Conservation (phyloP, 1,140 invertebrate species). For the Aphidius gifuensis region DNA sequence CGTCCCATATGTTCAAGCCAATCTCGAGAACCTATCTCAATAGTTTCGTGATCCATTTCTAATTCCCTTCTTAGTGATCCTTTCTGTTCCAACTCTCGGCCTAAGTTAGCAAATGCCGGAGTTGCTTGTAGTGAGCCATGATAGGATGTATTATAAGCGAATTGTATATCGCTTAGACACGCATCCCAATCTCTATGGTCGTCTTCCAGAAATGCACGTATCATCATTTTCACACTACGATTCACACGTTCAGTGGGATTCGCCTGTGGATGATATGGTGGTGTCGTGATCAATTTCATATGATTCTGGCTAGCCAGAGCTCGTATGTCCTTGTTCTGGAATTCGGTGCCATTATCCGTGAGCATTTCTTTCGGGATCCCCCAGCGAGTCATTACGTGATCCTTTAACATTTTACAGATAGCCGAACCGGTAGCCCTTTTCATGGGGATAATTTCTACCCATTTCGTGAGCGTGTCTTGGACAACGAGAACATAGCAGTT, state of each 20-base stretch:
- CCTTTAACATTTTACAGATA: too few species aligned
- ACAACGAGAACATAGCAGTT: too few species aligned
- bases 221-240: slow-evolving; percentile 42
- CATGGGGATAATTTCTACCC: too few species aligned
- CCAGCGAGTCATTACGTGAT: slow-evolving; percentile 21
- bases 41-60: not conserved
- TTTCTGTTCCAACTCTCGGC: too few species aligned
- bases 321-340: slow-evolving; percentile 24
- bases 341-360: slow-evolving; percentile 50
- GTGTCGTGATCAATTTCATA: slow-evolving; percentile 37
- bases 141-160: slow-evolving; percentile 27
- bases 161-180: slow-evolving; percentile 33
- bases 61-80: not conserved
- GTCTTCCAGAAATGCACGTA: slow-evolving; percentile 35
- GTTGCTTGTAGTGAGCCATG: slow-evolving; percentile 20
- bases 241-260: slow-evolving; percentile 45
- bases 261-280: slow-evolving; percentile 41
- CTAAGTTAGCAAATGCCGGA: slow-evolving; percentile 22
- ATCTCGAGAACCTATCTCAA: not conserved
- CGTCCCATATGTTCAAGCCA: slow-evolving; percentile 21
- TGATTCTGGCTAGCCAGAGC: not conserved
- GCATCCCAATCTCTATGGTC: slow-evolving; percentile 45
- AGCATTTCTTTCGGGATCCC: slow-evolving; percentile 38
- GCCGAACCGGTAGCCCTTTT: too few species aligned
- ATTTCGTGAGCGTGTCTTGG: too few species aligned